Base-by-base conservation (phyloP, 2,113 vertebrate genomes). In the Elephas maximus region DNA sequence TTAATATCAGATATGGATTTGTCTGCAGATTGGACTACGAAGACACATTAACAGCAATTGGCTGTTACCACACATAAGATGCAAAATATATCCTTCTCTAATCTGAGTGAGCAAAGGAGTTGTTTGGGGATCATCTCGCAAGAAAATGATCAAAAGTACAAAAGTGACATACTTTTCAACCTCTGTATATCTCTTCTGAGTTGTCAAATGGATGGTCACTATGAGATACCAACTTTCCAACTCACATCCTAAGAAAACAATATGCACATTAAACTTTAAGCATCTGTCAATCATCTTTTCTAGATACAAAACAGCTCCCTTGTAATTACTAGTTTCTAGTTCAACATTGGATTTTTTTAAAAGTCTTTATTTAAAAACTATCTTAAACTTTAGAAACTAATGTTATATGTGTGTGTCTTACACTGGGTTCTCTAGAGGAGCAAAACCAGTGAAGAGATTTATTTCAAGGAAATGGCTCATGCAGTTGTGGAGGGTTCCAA, bases 341-440 rank as follows among this genome's bases (percentile, higher is more conserved):
- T 88, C 82, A 94, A 71, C 17, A 41, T 41, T 81, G 90, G 6
- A 8, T 79, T 44, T 85, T 91, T 82, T 74, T 44, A 62, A 74
- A 84, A 90, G n/a, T 89, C 33, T 44, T 76, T 74, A 93, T 33
- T 91, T 93, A 10, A 76, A 88, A 74, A 67, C 9, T 67, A 57
- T 17, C 87, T 73, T 78, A 44, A 88, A 93, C n/a, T 94, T 82
- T 78, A 88, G 2, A 90, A 96, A 88, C 53, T 60, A 90, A 92
- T 80, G 23, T 63, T 33, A 6, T 85, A 77, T 57, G 1, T 57
- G 53, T 57, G 53, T 57, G 11, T 57, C 12, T 57, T 57, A 57
- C 11, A 14, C 53, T 57, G 53, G 53, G 53, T 57, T 57, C 48
- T 48, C 48, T 10, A 48, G 48, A 48, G 48, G 48, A 48, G 11